Conservation (phyloP, 2,888 invertebrate genomes). For the Drosophila leonis region DNA sequence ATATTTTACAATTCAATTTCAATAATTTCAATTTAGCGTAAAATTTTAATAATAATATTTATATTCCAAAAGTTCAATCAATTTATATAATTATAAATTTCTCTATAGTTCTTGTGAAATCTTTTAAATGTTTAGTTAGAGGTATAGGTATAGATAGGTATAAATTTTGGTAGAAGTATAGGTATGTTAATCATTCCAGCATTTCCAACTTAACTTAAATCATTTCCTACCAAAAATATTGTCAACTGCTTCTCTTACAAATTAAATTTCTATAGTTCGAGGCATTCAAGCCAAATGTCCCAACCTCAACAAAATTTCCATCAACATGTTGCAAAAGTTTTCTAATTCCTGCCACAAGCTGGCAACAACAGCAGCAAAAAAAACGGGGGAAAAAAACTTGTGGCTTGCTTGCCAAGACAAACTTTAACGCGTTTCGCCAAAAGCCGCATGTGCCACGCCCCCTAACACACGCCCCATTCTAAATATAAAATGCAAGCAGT, state of each 20-base stretch:
- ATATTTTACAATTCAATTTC: too few relatives aligned
- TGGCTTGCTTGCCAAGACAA: constrained; percentile 19
- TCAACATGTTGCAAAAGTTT: constrained; percentile 17
- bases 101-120: too few relatives aligned
- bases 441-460: constrained; percentile 25
- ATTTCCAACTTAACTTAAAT: background rate
- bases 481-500: constrained; percentile 40
- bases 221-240: background rate
- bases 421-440: constrained; percentile 19
- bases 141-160: too few relatives aligned
- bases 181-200: background rate
- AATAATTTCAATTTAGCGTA: too few relatives aligned
- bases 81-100: too few relatives aligned
- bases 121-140: too few relatives aligned
- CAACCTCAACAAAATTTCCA: background rate
- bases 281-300: constrained; percentile 2
- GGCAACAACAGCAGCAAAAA: background rate
- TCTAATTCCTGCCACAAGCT: constrained; percentile 22
- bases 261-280: background rate
- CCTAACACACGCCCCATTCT: constrained; percentile 2
- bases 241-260: background rate
- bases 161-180: background rate
- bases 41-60: too few relatives aligned
- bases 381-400: constrained; percentile 13
- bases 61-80: too few relatives aligned